Evolutionary conservation across 2,113 vertebrate genomes (phyloP).

Genomic region (Ictalurus punctatus): DNA sequence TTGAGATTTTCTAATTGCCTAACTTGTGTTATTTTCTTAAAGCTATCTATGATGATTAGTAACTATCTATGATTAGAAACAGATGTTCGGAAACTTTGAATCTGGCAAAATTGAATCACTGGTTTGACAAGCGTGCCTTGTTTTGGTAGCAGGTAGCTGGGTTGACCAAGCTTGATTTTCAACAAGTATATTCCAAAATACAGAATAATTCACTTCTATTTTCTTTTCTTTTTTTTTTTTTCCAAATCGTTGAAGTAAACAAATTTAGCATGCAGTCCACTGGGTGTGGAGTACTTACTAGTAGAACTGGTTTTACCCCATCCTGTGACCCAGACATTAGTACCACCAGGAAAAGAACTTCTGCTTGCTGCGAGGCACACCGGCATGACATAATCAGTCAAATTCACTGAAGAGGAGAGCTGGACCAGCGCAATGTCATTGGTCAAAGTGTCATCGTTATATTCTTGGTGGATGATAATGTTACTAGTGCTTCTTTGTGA

Average conservation of each 20-base stretch:
- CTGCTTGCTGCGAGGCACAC: neutral
- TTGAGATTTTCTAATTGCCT: neutral
- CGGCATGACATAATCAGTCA: neutral
- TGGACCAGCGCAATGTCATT: neutral
- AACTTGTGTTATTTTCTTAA: neutral
- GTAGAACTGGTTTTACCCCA: neutral
- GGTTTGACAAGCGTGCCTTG: too few relatives aligned
- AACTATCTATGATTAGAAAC: too few relatives aligned
- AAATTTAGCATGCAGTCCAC: neutral
- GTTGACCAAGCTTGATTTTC: too few relatives aligned
- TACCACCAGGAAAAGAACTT: neutral
- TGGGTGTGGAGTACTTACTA: neutral
- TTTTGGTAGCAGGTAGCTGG: too few relatives aligned
- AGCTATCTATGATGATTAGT: too few relatives aligned
- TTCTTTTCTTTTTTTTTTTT: neutral
- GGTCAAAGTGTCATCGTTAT: rapidly evolving
- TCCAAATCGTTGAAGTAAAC: neutral
- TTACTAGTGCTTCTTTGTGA: rapidly evolving
- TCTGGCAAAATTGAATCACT: too few relatives aligned
- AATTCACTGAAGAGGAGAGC: neutral
- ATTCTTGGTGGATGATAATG: slow-evolving; percentile 40
- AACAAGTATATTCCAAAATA: neutral
- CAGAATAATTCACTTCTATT: neutral
- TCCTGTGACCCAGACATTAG: neutral
- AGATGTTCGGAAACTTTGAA: too few relatives aligned